These are phyloP conservation scores for Amblyraja radiata DNA, from an alignment of 2,797 vertebrate genomes.

Conservation along the genomic window DNA sequence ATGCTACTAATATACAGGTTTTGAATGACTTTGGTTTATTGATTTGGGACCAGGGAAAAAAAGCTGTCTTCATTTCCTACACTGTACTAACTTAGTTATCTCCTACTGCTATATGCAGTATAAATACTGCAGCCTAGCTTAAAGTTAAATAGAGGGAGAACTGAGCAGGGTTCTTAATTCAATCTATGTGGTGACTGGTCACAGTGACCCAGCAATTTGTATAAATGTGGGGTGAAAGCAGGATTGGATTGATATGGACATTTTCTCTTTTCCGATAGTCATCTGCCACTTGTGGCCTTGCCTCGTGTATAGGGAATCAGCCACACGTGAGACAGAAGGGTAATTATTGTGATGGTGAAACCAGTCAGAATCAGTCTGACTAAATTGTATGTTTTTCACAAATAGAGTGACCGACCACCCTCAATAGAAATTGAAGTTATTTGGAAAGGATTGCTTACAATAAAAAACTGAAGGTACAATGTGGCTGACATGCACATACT, in stretches of 20 bases:
- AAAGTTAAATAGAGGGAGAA: neutral
- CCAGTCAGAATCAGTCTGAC: neutral
- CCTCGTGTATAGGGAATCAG: neutral
- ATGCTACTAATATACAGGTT: neutral
- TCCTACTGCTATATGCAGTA: neutral
- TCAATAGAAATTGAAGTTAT: neutral
- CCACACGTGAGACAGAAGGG: neutral
- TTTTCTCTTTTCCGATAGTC: neutral
- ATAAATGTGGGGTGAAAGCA: neutral
- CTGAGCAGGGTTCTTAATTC: neutral
- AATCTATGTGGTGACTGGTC: neutral
- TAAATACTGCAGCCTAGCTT: neutral
- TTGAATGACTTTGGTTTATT: neutral
- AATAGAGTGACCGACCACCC: neutral
- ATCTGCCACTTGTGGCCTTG: neutral
- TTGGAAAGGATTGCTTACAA: neutral
- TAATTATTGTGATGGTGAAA: neutral
- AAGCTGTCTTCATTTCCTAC: neutral
- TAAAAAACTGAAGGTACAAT: neutral
- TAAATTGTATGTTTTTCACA: neutral
- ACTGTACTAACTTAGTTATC: neutral
- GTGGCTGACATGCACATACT: neutral
- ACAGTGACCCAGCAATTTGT: neutral
- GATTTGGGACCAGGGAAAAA: neutral
- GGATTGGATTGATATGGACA: neutral